Evolutionary conservation across 2,797 vertebrate species (phyloP).

Genomic region (Leptodactylus fallax): DNA sequence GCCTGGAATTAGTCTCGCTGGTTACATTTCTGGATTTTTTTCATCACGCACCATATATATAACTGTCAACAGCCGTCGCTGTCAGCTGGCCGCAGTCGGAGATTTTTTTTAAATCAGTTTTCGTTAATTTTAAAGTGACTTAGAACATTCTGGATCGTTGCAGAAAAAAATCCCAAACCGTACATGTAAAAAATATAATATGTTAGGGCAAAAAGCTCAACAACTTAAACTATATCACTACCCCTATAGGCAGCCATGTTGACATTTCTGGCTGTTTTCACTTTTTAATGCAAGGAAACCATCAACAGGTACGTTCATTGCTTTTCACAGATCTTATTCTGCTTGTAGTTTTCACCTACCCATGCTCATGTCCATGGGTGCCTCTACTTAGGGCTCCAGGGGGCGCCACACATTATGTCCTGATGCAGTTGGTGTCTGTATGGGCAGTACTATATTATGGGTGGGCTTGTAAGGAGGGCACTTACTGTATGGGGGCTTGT

Average conservation of each 20-base stretch:
- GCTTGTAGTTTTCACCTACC: neutral
- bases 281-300: neutral
- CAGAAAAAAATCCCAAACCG: neutral
- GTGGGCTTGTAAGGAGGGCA: too few relatives aligned
- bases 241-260: neutral
- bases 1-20: conserved; percentile 58
- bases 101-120: neutral
- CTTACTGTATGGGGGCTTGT: too few relatives aligned
- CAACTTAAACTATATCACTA: too few relatives aligned
- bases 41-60: conserved; percentile 7
- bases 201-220: too few relatives aligned
- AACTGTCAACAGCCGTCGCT: conserved; percentile 8
- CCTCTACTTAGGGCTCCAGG: too few relatives aligned
- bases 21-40: conserved; percentile 34
- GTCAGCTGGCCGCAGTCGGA: neutral
- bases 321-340: neutral
- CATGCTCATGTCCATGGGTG: too few relatives aligned
- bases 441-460: too few relatives aligned
- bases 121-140: neutral
- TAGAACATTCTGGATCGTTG: neutral
- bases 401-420: too few relatives aligned
- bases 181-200: too few relatives aligned
- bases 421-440: too few relatives aligned
- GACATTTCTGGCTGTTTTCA: neutral
- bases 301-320: neutral